These are phyloP conservation scores for Grammomys dolichurus DNA, from an alignment of 2,113 vertebrate genomes.

Conservation along the genomic window DNA sequence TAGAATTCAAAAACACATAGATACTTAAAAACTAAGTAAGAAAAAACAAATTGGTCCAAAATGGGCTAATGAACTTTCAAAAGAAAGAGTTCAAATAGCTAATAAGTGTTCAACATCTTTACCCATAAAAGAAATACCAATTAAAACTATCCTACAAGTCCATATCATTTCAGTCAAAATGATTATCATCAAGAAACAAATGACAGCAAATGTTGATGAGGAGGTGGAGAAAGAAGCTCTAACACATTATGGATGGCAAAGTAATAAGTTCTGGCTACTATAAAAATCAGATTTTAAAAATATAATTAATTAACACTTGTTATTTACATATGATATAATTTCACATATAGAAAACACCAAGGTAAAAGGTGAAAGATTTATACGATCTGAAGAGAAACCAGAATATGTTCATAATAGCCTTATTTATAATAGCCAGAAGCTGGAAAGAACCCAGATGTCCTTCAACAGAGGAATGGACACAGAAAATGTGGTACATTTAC, in stretches of 20 bases:
- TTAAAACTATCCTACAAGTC: neutral
- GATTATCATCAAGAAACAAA: neutral
- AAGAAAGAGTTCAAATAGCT: neutral
- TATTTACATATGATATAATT: neutral
- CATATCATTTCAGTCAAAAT: neutral
- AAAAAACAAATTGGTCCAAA: neutral
- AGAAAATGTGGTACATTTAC: too few species aligned
- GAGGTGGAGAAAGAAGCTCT: neutral
- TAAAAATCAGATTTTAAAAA: constrained; percentile 18
- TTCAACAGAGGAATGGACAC: too few species aligned
- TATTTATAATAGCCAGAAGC: too few species aligned
- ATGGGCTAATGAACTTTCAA: neutral
- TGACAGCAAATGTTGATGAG: neutral
- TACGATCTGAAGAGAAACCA: too few species aligned
- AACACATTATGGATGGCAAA: neutral
- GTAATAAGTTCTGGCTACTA: neutral
- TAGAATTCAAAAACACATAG: neutral
- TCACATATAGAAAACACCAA: neutral
- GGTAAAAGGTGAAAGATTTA: too few species aligned
- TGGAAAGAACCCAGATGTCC: too few species aligned
- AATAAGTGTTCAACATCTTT: neutral
- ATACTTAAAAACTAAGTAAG: neutral
- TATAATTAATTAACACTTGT: neutral
- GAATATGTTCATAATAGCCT: too few species aligned
- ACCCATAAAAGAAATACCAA: neutral